Evolutionary conservation across 2,888 invertebrate species (phyloP), one percentile per base, ranked within the genome.

Genomic region (Leistus spinibarbis): DNA sequence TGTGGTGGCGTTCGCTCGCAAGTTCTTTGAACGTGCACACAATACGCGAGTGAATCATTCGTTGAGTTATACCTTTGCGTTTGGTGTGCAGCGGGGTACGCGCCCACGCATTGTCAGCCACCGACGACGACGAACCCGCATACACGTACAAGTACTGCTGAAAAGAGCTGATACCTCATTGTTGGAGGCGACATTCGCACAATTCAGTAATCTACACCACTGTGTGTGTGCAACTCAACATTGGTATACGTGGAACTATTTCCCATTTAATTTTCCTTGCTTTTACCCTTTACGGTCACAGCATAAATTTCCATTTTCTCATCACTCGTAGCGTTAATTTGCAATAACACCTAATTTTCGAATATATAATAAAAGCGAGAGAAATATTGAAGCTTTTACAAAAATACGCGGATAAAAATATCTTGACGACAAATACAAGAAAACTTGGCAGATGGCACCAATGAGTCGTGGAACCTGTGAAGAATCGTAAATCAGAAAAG

Each of bases 401-500:
- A n/a, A n/a, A n/a, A n/a, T n/a, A n/a, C n/a, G n/a, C n/a, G n/a
- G n/a, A n/a, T n/a, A n/a, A n/a, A n/a, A 5, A 40, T 40, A 1
- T 27, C 27, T 27, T 7, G 27, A 40, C 13, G 40, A 13, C 1
- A 40, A 2, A 4, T 40, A 40, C 7, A 40, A 40, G 7, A 40
- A 40, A 40, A 40, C 10, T 40, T 40, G 7, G 40, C 0, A 5
- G 13, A 40, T 13, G 3, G 1, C 40, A 40, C 40, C 40, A 10
- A 13, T 10, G 40, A 40, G 2, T 1, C 40, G 40, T 10, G 40
- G 13, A 40, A 10, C 40, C 40, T 40, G 40, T 40, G 40, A 7
- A 40, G 40, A 40, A 40, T 63, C 70, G 20, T 70, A 63, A 63
- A 64, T 71, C 40, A 5, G 13, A 40, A 40, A 40, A 7, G 40